A percentile compares a stretch with the other conserved stretches of the same genome.
Conservation (phyloP, 2,797 vertebrate genomes). For the Halcyon smyrnensis region DNA sequence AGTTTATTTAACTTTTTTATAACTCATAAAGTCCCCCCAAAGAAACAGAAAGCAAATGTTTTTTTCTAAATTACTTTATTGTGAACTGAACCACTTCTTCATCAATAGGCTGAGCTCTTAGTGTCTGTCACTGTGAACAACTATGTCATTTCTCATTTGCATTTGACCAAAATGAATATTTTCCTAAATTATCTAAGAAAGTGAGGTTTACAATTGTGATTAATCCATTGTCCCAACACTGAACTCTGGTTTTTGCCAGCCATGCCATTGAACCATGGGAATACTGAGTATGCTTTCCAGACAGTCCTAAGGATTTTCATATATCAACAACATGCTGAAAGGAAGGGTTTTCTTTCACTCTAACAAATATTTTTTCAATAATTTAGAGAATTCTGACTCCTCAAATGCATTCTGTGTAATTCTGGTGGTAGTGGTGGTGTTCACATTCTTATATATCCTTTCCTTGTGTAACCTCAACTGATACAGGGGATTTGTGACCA, state of each 20-base stretch:
- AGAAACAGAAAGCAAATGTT: neutral
- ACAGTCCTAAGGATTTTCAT: neutral
- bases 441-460: neutral
- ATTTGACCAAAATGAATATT: neutral
- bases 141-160: neutral
- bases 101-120: neutral
- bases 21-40: neutral
- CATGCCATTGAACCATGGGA: neutral
- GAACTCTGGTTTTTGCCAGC: neutral
- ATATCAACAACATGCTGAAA: neutral
- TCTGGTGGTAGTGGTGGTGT: neutral
- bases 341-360: neutral
- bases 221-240: neutral
- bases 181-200: neutral
- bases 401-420: neutral
- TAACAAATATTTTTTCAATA: neutral
- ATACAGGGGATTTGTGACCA: neutral
- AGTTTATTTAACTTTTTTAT: neutral
- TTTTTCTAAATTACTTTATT: neutral
- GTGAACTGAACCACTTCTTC: neutral
- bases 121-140: neutral
- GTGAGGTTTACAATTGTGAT: neutral
- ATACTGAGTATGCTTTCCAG: neutral
- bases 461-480: neutral
- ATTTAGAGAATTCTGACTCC: neutral